Evolutionary conservation across 23 tunicate species (phyloP).

Genomic region (Corella eumyota): DNA sequence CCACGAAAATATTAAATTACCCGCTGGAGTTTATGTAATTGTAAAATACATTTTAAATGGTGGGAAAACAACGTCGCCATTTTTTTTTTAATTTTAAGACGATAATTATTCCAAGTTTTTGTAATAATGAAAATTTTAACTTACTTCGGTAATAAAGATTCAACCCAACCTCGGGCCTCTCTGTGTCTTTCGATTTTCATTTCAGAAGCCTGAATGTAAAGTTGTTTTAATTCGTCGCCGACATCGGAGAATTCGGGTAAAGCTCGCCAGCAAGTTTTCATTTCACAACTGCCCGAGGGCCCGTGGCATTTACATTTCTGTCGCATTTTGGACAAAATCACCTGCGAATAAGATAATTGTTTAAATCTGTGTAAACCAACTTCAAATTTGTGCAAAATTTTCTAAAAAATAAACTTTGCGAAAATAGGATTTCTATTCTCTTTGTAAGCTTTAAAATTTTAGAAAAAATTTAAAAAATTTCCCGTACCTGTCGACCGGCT

Average conservation of each 20-base stretch:
- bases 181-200: constrained; percentile 36
- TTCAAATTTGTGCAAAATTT: background rate
- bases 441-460: background rate
- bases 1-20: no score
- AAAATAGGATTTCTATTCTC: no score
- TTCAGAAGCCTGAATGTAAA: constrained; percentile 47
- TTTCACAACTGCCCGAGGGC: constrained; percentile 72
- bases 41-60: no score
- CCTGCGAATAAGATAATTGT: constrained; percentile 7
- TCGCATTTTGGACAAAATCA: constrained; percentile 25
- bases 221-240: constrained; percentile 52
- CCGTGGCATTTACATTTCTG: constrained; percentile 93
- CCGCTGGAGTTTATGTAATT: no score
- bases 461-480: background rate
- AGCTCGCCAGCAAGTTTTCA: constrained; percentile 79
- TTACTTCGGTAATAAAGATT: constrained; percentile 44
- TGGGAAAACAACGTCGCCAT: no score
- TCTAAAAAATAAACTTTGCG: no score
- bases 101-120: no score
- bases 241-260: constrained; percentile 55
- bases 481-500: constrained; percentile 69
- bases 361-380: background rate
- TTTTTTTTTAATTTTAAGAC: no score
- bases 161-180: constrained; percentile 50
- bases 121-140: no score